Evolutionary conservation across 2,113 vertebrate species (phyloP).

Genomic region (Ciconia maguari): DNA sequence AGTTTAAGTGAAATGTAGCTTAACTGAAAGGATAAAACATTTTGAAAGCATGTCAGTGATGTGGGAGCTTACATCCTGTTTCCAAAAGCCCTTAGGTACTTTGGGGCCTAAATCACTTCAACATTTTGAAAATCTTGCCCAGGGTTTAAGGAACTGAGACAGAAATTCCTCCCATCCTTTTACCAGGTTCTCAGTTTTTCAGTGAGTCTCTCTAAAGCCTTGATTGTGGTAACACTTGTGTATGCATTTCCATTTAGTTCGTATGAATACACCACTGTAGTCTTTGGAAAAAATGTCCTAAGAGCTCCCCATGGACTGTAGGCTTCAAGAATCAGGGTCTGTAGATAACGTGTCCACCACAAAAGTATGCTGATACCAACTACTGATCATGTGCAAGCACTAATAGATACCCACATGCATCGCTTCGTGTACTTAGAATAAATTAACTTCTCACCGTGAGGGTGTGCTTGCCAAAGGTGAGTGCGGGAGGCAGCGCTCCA

Average conservation of each 20-base stretch:
- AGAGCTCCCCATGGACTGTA: rapidly evolving
- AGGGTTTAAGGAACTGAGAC: neutral
- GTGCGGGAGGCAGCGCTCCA: neutral
- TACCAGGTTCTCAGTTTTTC: neutral
- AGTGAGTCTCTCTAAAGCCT: neutral
- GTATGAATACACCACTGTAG: neutral
- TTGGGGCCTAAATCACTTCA: neutral
- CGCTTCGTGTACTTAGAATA: neutral
- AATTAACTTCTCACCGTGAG: neutral
- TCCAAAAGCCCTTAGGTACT: neutral
- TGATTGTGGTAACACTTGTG: neutral
- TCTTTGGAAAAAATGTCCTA: neutral
- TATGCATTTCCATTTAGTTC: neutral
- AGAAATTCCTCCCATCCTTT: neutral
- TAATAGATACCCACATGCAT: neutral
- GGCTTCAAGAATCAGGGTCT: neutral
- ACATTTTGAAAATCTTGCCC: neutral
- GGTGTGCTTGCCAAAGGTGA: neutral
- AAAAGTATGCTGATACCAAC: neutral
- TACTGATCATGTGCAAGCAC: neutral
- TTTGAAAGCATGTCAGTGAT: neutral
- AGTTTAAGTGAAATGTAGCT: neutral
- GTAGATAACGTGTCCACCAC: neutral
- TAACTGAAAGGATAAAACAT: neutral
- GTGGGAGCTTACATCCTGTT: neutral